Percentiles rank a stretch among this genome's conserved stretches.
Evolutionary conservation across 2,888 invertebrate genomes (phyloP).

Genomic region (Cryptus armator): DNA sequence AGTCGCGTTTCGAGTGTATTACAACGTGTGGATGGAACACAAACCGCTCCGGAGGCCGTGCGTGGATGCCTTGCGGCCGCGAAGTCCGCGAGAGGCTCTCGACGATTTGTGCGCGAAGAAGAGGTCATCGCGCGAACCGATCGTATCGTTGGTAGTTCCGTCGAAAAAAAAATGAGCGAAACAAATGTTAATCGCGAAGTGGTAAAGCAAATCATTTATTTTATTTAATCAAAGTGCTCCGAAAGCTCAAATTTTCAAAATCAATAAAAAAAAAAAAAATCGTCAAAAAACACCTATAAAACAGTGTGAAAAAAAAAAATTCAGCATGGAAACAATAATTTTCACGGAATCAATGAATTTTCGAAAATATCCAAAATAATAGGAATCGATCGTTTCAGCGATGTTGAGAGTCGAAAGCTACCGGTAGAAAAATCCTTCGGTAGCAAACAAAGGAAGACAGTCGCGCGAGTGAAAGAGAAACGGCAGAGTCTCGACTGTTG

Average conservation of each 20-base stretch:
- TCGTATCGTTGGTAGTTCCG: not conserved
- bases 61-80: not conserved
- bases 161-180: no score
- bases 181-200: no score
- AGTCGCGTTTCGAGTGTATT: slow-evolving; percentile 28
- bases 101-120: slow-evolving; percentile 29
- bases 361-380: not conserved
- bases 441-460: slow-evolving; percentile 67
- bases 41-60: slow-evolving; percentile 17
- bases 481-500: slow-evolving; percentile 42
- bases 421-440: slow-evolving; percentile 1
- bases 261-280: not conserved
- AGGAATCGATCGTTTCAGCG: not conserved
- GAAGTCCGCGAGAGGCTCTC: not conserved
- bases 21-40: slow-evolving; percentile 11
- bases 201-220: not conserved
- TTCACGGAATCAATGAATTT: not conserved
- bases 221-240: no score
- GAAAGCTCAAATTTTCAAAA: no score
- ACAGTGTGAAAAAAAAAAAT: not conserved
- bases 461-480: slow-evolving; percentile 70
- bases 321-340: not conserved
- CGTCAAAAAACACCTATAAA: no score
- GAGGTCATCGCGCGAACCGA: not conserved
- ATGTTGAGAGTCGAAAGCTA: slow-evolving; percentile 1